phyloP scores from a whole-genome alignment of 2,888 invertebrate genomes.

The Leistus spinibarbis region DNA sequence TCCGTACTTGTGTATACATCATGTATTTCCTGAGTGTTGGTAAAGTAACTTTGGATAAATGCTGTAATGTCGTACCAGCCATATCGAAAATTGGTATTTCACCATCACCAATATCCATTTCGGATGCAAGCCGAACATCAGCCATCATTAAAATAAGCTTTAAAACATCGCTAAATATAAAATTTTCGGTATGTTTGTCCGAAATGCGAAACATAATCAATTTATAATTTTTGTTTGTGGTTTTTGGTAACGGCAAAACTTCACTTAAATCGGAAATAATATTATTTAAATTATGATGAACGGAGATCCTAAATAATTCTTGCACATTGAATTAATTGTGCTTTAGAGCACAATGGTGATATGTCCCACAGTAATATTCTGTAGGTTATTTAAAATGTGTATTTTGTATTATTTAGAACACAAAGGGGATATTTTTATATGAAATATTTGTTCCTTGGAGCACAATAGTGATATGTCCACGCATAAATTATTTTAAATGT shows the following conservation, averaged over 20 bases:
- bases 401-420: no score
- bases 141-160: conserved; percentile 77
- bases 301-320: not conserved
- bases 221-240: conserved; percentile 70
- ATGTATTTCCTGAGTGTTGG: conserved; percentile 71
- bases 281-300: conserved; percentile 2
- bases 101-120: conserved; percentile 66
- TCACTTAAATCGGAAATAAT: conserved; percentile 62
- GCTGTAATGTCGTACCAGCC: conserved; percentile 67
- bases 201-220: conserved; percentile 69
- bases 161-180: conserved; percentile 68
- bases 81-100: conserved; percentile 77
- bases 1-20: conserved; percentile 69
- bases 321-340: no score
- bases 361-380: no score
- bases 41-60: conserved; percentile 67
- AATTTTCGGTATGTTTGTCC: conserved; percentile 68
- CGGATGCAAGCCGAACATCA: conserved; percentile 67
- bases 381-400: no score
- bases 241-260: conserved; percentile 69
- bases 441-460: no score
- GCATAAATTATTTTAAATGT: no score
- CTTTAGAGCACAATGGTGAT: no score
- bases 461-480: no score
- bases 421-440: no score